Percentiles rank a stretch among this genome's conserved stretches.
Conservation (phyloP, 2,888 invertebrate genomes). For the Cerastoderma edule region DNA sequence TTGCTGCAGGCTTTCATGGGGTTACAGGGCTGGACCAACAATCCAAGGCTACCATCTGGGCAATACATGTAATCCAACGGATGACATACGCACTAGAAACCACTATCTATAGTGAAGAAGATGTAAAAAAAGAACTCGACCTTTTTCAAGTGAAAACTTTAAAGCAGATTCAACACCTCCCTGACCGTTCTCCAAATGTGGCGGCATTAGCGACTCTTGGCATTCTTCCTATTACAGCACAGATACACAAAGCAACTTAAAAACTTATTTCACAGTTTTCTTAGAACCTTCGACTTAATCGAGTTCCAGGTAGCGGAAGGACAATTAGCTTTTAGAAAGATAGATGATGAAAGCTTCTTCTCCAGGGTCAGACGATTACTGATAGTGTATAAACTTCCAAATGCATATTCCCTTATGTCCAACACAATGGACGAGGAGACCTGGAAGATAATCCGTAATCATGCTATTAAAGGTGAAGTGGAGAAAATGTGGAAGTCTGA, state of each 20-base stretch:
- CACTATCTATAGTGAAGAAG: neutral
- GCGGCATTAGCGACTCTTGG: neutral
- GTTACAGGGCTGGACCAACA: neutral
- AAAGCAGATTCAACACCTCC: constrained; percentile 19
- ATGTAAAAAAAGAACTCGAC: constrained; percentile 1
- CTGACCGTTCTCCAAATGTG: neutral
- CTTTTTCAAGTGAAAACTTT: neutral
- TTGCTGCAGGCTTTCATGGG: constrained; percentile 27
- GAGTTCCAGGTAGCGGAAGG: neutral
- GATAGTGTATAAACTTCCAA: too few relatives aligned
- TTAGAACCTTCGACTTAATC: neutral
- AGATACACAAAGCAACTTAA: constrained; percentile 2
- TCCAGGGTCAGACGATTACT: neutral
- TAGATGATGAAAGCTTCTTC: neutral
- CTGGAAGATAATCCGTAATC: too few relatives aligned
- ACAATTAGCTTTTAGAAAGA: neutral
- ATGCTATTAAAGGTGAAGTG: too few relatives aligned
- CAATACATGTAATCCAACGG: neutral
- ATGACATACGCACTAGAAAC: neutral
- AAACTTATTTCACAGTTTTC: neutral
- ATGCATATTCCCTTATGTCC: too few relatives aligned
- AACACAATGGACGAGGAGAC: too few relatives aligned
- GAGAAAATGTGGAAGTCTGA: too few relatives aligned
- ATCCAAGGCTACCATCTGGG: neutral
- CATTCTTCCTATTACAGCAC: constrained; percentile 1